These are phyloP conservation scores for Nyctalus aviator DNA, from an alignment of 2,797 vertebrate genomes.

Conservation along the genomic window DNA sequence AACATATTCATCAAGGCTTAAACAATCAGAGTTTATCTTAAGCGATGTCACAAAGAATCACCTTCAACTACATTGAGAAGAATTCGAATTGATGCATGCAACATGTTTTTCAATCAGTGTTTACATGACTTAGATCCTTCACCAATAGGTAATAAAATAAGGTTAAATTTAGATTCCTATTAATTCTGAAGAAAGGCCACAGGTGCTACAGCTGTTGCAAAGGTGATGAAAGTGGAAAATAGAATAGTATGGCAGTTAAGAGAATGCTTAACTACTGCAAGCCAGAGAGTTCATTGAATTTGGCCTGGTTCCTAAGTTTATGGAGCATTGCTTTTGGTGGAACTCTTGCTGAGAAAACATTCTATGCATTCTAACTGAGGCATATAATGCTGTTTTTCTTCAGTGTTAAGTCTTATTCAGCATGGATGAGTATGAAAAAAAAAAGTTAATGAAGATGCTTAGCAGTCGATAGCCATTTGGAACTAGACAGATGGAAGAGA, in stretches of 20 bases:
- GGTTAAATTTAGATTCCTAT: background rate
- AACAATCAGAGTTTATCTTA: background rate
- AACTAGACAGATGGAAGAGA: slow-evolving; percentile 92
- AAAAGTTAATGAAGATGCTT: slow-evolving; percentile 90
- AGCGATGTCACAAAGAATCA: background rate
- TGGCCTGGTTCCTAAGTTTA: slow-evolving; percentile 94
- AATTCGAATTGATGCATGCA: background rate
- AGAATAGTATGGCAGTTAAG: slow-evolving; percentile 90
- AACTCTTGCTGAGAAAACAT: slow-evolving; percentile 93
- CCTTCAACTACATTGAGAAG: background rate
- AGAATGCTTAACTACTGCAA: slow-evolving; percentile 92
- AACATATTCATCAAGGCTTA: background rate
- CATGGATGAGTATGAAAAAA: slow-evolving; percentile 94
- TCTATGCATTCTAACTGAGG: slow-evolving; percentile 92
- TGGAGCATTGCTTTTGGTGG: slow-evolving; percentile 93
- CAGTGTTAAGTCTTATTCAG: slow-evolving; percentile 94
- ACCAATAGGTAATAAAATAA: background rate
- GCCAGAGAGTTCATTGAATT: slow-evolving; percentile 94
- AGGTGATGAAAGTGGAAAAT: slow-evolving; percentile 91
- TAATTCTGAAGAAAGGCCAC: slow-evolving; percentile 65
- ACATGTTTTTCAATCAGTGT: background rate
- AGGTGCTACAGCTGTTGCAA: slow-evolving; percentile 90
- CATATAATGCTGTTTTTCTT: slow-evolving; percentile 92
- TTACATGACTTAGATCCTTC: slow-evolving; percentile 12
- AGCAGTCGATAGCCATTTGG: slow-evolving; percentile 92